phyloP scores from a whole-genome alignment of 2,113 vertebrate genomes.

The Tachysurus vachellii region DNA sequence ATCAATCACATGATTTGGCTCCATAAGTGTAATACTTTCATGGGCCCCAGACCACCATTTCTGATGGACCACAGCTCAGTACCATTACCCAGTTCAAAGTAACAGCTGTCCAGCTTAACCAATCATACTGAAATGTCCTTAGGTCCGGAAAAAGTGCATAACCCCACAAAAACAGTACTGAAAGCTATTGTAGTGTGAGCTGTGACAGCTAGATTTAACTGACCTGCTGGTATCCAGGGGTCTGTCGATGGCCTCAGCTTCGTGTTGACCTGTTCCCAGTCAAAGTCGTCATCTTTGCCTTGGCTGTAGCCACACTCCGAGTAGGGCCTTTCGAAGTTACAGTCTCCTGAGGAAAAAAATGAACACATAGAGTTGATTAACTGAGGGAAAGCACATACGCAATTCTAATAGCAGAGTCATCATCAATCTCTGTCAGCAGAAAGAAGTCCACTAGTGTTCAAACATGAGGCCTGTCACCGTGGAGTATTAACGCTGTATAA shows the following conservation, averaged over 20 bases:
- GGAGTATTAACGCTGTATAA: slow-evolving; percentile 48
- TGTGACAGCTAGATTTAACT: slow-evolving; percentile 44
- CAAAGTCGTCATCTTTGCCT: slow-evolving; percentile 86
- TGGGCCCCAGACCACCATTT: background rate
- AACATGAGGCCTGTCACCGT: slow-evolving; percentile 39
- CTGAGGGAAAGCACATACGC: background rate
- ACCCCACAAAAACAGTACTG: background rate
- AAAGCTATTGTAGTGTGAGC: background rate
- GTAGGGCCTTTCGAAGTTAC: slow-evolving; percentile 80
- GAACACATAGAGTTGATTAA: slow-evolving; percentile 3
- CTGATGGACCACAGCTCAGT: background rate
- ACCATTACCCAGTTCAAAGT: background rate
- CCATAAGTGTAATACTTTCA: background rate
- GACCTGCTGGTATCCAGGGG: slow-evolving; percentile 88
- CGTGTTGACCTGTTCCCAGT: slow-evolving; percentile 89
- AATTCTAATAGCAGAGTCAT: slow-evolving; percentile 20
- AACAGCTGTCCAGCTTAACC: background rate
- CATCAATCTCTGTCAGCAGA: slow-evolving; percentile 45
- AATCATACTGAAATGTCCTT: background rate
- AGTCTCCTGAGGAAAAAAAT: slow-evolving; percentile 73
- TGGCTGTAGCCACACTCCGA: slow-evolving; percentile 84
- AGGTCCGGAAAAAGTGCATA: background rate
- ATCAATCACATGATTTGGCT: background rate
- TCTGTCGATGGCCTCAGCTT: slow-evolving; percentile 67
- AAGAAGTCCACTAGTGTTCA: slow-evolving; percentile 38